Base-by-base conservation (phyloP, 2,113 vertebrate genomes). In the Canis aureus region DNA sequence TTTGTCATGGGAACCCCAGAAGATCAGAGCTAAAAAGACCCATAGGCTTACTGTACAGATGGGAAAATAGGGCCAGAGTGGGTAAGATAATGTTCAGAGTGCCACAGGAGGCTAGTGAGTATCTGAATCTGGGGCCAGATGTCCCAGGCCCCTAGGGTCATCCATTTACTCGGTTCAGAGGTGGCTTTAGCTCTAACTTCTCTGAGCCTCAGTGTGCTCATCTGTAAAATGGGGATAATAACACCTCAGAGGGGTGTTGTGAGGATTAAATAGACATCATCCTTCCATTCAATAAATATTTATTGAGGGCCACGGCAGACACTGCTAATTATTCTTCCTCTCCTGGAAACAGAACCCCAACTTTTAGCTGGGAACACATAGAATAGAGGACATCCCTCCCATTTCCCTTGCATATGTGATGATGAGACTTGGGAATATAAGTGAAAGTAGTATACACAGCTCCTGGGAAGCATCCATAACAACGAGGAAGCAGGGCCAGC, bases 21-120 rank as follows among this genome's bases (percentile, higher is more conserved):
- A n/a, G 35, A 29, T 66, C 55, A 59, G 71, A 85, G 90, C 16
- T 20, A 35, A 32, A n/a, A 76, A 32, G 29, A 53, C 49, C 32
- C 49, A 5, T 7, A 22, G 49, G 4, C 35, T 67, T 32, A 59
- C 0, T 4, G 32, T 53, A 19, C n/a, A 71, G 27, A 0, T 0
- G 5, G 35, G 23, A 38, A 35, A 43, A 76, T 0, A 5, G 74
- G 67, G 32, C 78, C 5, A 2, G 35, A 53, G 16, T 32, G 8
- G 67, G 38, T 9, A 55, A 22, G 74, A 78, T 25, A 27, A 53
- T 3, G 35, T 25, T 25, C 57, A 49, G 55, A 53, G 13, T 25
- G 38, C 79, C 38, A 17, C 8, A n/a, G 67, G 13, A 62, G 73
- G 57, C 25, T 23, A 49, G 22, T 0, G 67, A 11, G 32, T 19